Percentiles rank a stretch among this genome's conserved stretches.
phyloP scores from a whole-genome alignment of 1,140 invertebrate species.

The Magallana angulata region DNA sequence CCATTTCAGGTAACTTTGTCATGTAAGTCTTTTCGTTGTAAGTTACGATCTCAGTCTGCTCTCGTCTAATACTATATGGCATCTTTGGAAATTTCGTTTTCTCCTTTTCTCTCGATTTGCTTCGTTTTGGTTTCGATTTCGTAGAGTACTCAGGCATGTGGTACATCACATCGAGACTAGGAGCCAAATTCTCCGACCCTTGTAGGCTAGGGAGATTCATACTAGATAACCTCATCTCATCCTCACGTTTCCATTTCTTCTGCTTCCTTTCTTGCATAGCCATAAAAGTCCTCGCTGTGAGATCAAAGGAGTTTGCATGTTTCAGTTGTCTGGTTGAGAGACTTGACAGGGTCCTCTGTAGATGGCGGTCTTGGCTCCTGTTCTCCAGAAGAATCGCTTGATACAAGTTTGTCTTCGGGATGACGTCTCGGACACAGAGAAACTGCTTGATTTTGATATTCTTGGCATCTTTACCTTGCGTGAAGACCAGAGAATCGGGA shows the following conservation, averaged over 20 bases:
- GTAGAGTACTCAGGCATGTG: conserved; percentile 54
- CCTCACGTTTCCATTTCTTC: conserved; percentile 62
- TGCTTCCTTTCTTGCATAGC: conserved; percentile 56
- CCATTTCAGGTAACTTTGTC: conserved; percentile 64
- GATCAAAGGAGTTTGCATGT: conserved; percentile 50
- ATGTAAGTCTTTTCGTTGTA: conserved; percentile 65
- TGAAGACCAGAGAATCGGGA: conserved; percentile 37
- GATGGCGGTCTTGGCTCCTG: conserved; percentile 64
- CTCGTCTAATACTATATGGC: conserved; percentile 54
- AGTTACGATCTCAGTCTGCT: conserved; percentile 66
- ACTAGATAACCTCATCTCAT: conserved; percentile 55
- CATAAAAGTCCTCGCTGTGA: conserved; percentile 57
- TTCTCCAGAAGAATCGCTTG: conserved; percentile 69
- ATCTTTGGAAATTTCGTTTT: conserved; percentile 48
- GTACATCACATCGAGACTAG: conserved; percentile 54
- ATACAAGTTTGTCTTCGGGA: conserved; percentile 68
- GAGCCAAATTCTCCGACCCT: conserved; percentile 28
- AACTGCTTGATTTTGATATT: conserved; percentile 71
- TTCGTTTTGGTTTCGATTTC: conserved; percentile 32
- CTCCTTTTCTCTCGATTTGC: neutral
- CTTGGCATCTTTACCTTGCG: conserved; percentile 49
- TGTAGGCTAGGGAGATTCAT: conserved; percentile 58
- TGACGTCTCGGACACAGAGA: conserved; percentile 64
- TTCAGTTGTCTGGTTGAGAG: conserved; percentile 53
- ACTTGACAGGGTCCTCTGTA: conserved; percentile 60